Percentiles rank a stretch among this genome's conserved stretches.
Conservation (phyloP, 2,888 invertebrate genomes). For the Drymonia ruficornis region DNA sequence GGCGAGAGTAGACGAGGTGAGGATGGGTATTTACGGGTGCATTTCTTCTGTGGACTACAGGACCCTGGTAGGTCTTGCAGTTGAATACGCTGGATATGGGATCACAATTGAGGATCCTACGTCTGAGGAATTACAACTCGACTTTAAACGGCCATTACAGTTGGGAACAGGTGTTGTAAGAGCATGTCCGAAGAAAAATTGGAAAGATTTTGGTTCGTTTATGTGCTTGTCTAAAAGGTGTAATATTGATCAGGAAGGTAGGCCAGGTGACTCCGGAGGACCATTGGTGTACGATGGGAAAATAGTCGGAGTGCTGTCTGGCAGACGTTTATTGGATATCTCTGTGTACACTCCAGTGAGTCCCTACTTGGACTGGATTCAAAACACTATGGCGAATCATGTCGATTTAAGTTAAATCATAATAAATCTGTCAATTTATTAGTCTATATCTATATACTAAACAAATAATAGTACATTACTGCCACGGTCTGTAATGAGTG, state of each 20-base stretch:
- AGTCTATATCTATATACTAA: too few species aligned
- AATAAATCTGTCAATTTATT: too few species aligned
- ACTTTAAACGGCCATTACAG: neutral
- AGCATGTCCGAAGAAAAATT: neutral
- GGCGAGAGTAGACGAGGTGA: neutral
- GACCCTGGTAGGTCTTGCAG: neutral
- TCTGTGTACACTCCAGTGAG: too few species aligned
- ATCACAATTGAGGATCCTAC: neutral
- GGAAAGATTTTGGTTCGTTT: neutral
- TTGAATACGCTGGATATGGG: neutral
- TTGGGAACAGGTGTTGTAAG: neutral
- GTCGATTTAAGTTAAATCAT: too few species aligned
- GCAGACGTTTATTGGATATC: too few species aligned
- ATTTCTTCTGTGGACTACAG: constrained; percentile 2
- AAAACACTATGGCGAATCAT: too few species aligned
- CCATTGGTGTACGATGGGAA: too few species aligned
- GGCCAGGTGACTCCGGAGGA: too few species aligned
- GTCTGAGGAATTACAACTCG: neutral
- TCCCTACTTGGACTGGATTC: too few species aligned
- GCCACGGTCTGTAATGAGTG: too few species aligned
- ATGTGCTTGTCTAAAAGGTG: neutral
- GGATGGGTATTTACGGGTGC: neutral
- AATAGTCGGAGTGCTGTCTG: too few species aligned
- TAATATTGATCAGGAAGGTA: neutral
- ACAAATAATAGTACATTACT: too few species aligned